These are phyloP conservation scores for Epinephelus malabaricus DNA, from an alignment of 2,797 vertebrate genomes.

Conservation along the genomic window DNA sequence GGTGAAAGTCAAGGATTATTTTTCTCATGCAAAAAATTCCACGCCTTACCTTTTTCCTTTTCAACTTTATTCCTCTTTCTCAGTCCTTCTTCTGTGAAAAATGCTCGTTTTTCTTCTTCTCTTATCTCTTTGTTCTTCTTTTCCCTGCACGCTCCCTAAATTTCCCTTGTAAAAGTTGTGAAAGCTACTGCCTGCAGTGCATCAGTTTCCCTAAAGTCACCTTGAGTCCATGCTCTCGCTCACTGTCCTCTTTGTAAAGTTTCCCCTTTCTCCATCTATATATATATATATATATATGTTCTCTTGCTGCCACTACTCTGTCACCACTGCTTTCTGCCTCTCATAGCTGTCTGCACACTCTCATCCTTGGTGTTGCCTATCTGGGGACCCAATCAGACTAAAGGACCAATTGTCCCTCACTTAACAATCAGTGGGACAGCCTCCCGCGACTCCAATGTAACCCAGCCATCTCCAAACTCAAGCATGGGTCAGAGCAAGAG, in stretches of 20 bases:
- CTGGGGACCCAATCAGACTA: slow-evolving; percentile 76
- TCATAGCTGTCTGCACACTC: slow-evolving; percentile 55
- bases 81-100: slow-evolving; percentile 37
- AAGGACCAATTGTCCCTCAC: slow-evolving; percentile 75
- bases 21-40: slow-evolving; percentile 22
- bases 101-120: slow-evolving; percentile 21
- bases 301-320: slow-evolving; percentile 37
- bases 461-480: slow-evolving; percentile 61
- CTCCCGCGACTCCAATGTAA: slow-evolving; percentile 54
- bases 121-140: slow-evolving; percentile 62
- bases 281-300: slow-evolving; percentile 10
- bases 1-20: slow-evolving; percentile 45
- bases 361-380: slow-evolving; percentile 59
- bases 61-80: slow-evolving; percentile 42
- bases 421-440: slow-evolving; percentile 75
- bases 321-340: slow-evolving; percentile 42
- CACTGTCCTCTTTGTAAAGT: slow-evolving; percentile 69
- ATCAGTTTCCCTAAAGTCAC: slow-evolving; percentile 77
- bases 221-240: slow-evolving; percentile 66
- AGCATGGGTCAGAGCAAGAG: slow-evolving; percentile 39
- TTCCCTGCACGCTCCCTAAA: slow-evolving; percentile 58
- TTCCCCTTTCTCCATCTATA: slow-evolving; percentile 48
- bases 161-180: slow-evolving; percentile 69
- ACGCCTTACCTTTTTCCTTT: slow-evolving; percentile 71
- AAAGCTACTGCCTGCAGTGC: slow-evolving; percentile 60